Base-by-base conservation (phyloP, 2,797 vertebrate genomes). In the Carcharodon carcharias region DNA sequence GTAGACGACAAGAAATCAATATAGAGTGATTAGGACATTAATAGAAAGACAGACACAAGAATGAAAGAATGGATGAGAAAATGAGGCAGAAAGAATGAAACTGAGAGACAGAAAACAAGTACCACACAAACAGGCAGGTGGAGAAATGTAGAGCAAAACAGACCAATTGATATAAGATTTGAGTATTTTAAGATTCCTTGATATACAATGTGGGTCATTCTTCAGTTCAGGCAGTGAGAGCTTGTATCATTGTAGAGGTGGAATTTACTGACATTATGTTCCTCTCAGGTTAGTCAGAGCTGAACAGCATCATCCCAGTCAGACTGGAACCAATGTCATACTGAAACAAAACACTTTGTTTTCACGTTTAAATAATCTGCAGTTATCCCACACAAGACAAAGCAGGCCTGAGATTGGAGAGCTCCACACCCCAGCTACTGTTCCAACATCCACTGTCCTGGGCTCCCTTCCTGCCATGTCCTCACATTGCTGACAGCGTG, bases 221-320 rank as follows among this genome's bases (percentile, higher is more conserved):
- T 50, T 50, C 40, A 9, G 3, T 85, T 85, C 21, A 50, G 40
- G 82, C 82, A 14, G 28, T 12, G 54, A 58, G 54, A 89, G 54
- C 11, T 31, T 28, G 54, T 85, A 21, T 85, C 18, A 23, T 26
- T 85, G 82, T 85, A 85, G 88, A 2, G 91, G 91, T n/a, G 91
- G 91, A 67, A 67, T 93, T 63, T 63, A 93, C 91, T 93, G 91
- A 93, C 91, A 40, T 93, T 93, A 65, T 16, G 3, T 65, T 40
- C 35, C 40, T 16, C 91, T 40, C 58, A 26, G 58, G 61, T 93
- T 67, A 93, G 91, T 93, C 91, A 93, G 18, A 93, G 61, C 61
- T 65, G 91, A 45, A 93, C 35, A 40, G 35, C 91, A 21, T 6
- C 28, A 18, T 18, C 35, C 35, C 63, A 93, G 58, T 65, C 91